phyloP scores from a whole-genome alignment of 2,113 vertebrate genomes.

The Thermophis baileyi region DNA sequence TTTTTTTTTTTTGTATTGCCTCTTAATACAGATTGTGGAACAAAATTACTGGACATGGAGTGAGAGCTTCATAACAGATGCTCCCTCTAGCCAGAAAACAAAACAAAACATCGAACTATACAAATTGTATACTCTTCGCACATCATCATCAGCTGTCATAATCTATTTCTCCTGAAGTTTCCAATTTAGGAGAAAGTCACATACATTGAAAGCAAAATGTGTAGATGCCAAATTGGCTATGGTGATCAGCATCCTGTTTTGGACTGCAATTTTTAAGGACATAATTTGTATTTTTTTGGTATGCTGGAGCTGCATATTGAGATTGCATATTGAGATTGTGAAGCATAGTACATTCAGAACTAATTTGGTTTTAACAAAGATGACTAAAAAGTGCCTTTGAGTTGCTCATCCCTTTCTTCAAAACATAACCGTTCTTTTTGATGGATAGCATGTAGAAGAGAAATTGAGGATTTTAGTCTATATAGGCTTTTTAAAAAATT shows the following conservation, averaged over 20 bases:
- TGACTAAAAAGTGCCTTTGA: neutral
- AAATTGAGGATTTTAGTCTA: neutral
- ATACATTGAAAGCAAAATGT: neutral
- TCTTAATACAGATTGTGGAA: neutral
- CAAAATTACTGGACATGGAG: neutral
- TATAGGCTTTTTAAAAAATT: neutral
- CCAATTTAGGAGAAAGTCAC: neutral
- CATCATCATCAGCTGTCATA: neutral
- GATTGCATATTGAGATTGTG: neutral
- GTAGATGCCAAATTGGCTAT: neutral
- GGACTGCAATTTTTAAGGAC: neutral
- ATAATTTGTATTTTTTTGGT: neutral
- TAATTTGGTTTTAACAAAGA: neutral
- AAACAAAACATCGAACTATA: neutral
- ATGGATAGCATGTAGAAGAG: neutral
- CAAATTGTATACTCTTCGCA: neutral
- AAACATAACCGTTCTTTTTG: neutral
- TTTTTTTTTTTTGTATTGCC: neutral
- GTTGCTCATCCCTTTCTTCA: neutral
- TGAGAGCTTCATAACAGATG: neutral
- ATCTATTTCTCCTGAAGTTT: conserved; percentile 18
- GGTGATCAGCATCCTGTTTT: neutral
- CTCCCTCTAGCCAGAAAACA: neutral
- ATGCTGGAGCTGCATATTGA: neutral
- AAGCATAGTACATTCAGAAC: neutral